Percentiles rank a stretch among this genome's conserved stretches.
phyloP scores from a whole-genome alignment of 2,888 invertebrate genomes.

The Tiliacea aurago region DNA sequence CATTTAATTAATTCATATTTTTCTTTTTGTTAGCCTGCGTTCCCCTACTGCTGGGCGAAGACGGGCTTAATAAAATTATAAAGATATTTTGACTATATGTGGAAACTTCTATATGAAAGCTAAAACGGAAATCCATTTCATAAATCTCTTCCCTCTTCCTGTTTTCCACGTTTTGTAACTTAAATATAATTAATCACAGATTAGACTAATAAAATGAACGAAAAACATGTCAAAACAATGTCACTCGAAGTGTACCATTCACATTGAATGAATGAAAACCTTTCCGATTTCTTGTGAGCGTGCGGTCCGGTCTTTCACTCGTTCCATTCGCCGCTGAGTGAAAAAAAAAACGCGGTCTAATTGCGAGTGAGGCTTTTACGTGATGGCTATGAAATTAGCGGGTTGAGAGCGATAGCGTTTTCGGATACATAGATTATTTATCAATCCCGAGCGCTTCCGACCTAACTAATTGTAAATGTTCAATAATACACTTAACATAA shows the following conservation, averaged over 20 bases:
- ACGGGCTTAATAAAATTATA: too few species aligned
- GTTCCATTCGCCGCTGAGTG: slow-evolving; percentile 72
- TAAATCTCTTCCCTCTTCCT: not conserved
- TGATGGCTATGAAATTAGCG: slow-evolving; percentile 70
- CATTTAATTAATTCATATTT: not conserved
- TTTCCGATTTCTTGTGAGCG: slow-evolving; percentile 76
- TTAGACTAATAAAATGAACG: slow-evolving; percentile 28
- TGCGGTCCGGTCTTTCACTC: slow-evolving; percentile 68
- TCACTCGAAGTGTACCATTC: slow-evolving; percentile 64
- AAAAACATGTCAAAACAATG: slow-evolving; percentile 49
- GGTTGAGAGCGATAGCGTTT: not conserved
- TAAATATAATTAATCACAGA: slow-evolving; percentile 35
- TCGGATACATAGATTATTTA: slow-evolving; percentile 4
- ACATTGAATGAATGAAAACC: slow-evolving; percentile 74
- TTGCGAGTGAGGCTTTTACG: slow-evolving; percentile 79
- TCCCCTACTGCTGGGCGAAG: too few species aligned
- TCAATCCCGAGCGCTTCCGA: not conserved
- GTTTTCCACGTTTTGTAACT: not conserved
- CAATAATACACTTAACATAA: too few species aligned
- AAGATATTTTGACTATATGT: not conserved
- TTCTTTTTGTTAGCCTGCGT: too few species aligned
- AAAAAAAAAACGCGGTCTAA: slow-evolving; percentile 80
- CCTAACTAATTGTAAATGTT: not conserved
- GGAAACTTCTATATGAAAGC: too few species aligned
- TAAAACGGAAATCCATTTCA: not conserved